phyloP scores from a whole-genome alignment of 2,888 invertebrate species.

The Agrilus biguttatus region DNA sequence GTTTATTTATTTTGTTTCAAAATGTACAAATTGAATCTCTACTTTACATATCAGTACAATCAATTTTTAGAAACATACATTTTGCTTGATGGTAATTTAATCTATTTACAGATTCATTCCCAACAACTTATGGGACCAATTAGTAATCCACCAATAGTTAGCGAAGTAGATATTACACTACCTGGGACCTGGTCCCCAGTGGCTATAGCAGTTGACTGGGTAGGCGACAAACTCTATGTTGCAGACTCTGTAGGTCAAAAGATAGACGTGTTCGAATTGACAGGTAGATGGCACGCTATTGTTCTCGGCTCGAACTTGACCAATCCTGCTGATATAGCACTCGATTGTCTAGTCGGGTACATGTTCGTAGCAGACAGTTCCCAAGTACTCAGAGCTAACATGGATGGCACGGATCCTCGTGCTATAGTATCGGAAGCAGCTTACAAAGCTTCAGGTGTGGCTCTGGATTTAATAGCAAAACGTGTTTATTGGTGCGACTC shows the following conservation, averaged over 20 bases:
- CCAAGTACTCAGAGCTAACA: conserved; percentile 73
- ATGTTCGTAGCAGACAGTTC: conserved; percentile 80
- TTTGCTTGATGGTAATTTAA: neutral
- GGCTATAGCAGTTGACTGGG: conserved; percentile 91
- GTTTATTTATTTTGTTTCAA: neutral
- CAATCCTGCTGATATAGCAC: conserved; percentile 77
- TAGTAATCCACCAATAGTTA: conserved; percentile 30
- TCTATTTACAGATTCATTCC: conserved; percentile 40
- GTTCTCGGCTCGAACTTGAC: conserved; percentile 84
- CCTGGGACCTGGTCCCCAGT: conserved; percentile 83
- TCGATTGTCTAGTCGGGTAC: conserved; percentile 81
- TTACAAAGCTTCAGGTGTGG: conserved; percentile 83
- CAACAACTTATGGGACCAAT: conserved; percentile 37
- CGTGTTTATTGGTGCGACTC: conserved; percentile 96
- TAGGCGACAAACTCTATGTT: conserved; percentile 90
- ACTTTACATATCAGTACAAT: neutral
- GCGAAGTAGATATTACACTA: conserved; percentile 52
- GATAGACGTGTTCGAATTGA: conserved; percentile 85
- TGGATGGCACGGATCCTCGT: conserved; percentile 80
- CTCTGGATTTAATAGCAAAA: conserved; percentile 79
- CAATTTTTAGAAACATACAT: too few relatives aligned
- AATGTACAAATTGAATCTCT: neutral
- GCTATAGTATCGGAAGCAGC: conserved; percentile 85
- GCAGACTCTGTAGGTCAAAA: conserved; percentile 87
- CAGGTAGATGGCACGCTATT: conserved; percentile 77